These are phyloP conservation scores for Corbicula japonica DNA, from an alignment of 2,888 invertebrate genomes.

Conservation along the genomic window DNA sequence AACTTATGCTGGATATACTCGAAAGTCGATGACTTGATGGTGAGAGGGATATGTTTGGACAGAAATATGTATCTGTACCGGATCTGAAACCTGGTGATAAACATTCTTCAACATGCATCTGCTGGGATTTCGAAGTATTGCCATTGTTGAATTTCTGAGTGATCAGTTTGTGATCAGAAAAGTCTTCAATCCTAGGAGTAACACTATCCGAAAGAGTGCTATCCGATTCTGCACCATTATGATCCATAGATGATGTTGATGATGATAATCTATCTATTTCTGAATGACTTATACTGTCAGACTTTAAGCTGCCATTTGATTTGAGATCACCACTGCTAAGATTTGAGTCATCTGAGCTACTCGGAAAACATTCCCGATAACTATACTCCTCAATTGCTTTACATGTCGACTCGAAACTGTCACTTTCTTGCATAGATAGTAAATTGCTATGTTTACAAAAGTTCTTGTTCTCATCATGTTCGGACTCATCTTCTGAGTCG, in stretches of 20 bases:
- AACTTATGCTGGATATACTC: slow-evolving; percentile 82
- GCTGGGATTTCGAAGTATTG: too few relatives aligned
- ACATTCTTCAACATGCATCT: too few relatives aligned
- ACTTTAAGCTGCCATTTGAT: slow-evolving; percentile 47
- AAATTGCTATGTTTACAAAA: slow-evolving; percentile 40
- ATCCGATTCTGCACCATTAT: slow-evolving; percentile 46
- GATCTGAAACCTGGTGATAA: too few relatives aligned
- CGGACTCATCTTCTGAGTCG: slow-evolving; percentile 38
- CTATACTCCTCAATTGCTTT: slow-evolving; percentile 47
- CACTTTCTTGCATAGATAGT: slow-evolving; percentile 55
- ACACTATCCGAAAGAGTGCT: slow-evolving; percentile 44
- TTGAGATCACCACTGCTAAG: slow-evolving; percentile 60
- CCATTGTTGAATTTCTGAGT: too few relatives aligned
- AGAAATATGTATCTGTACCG: slow-evolving; percentile 55
- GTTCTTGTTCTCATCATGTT: slow-evolving; percentile 23
- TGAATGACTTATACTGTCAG: slow-evolving; percentile 25
- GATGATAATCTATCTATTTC: slow-evolving; percentile 28
- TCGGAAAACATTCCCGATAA: slow-evolving; percentile 56
- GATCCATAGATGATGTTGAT: slow-evolving; percentile 23
- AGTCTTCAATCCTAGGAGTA: too few relatives aligned
- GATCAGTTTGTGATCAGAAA: too few relatives aligned
- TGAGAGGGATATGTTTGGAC: slow-evolving; percentile 85
- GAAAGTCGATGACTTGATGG: slow-evolving; percentile 80
- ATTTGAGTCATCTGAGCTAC: slow-evolving; percentile 63
- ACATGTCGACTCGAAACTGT: slow-evolving; percentile 23